phyloP scores from a whole-genome alignment of 2,797 vertebrate genomes.

The Sternotherus odoratus region DNA sequence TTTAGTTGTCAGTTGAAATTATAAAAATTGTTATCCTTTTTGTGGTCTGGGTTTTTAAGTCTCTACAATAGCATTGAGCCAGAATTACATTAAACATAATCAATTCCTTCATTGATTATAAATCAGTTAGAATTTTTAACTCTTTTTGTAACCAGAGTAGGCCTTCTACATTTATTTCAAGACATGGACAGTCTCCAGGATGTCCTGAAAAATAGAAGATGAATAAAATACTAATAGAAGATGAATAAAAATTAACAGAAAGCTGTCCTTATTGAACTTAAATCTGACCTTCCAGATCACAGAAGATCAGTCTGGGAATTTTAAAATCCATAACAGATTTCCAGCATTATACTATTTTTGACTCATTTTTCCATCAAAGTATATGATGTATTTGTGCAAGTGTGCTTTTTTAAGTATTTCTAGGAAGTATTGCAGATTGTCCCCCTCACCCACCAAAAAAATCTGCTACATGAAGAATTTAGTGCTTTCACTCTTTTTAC shows the following conservation, averaged over 20 bases:
- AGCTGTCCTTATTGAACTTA: background rate
- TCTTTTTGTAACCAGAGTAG: constrained; percentile 1
- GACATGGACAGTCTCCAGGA: constrained; percentile 28
- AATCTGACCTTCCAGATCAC: background rate
- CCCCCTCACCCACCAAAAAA: constrained; percentile 25
- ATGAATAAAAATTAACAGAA: constrained; percentile 25
- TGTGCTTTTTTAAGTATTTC: constrained; percentile 36
- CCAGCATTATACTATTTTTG: background rate
- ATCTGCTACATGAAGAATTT: constrained; percentile 52
- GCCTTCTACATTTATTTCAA: constrained; percentile 25
- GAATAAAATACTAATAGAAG: constrained; percentile 41
- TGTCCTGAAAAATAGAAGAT: constrained; percentile 59
- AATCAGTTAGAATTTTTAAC: constrained; percentile 56
- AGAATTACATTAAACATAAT: constrained; percentile 41
- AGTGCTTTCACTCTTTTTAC: background rate
- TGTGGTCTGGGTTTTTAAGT: constrained; percentile 29
- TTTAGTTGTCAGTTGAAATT: constrained; percentile 33
- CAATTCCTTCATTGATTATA: constrained; percentile 58
- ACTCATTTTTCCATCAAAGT: constrained; percentile 50
- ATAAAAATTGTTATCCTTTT: constrained; percentile 34
- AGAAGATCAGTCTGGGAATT: constrained; percentile 30
- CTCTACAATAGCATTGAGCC: constrained; percentile 21
- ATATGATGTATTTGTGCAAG: constrained; percentile 18
- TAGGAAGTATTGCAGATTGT: constrained; percentile 56
- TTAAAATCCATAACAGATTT: constrained; percentile 33